Conservation (phyloP, 2,113 vertebrate genomes). For the Neodon shergylaensis region DNA sequence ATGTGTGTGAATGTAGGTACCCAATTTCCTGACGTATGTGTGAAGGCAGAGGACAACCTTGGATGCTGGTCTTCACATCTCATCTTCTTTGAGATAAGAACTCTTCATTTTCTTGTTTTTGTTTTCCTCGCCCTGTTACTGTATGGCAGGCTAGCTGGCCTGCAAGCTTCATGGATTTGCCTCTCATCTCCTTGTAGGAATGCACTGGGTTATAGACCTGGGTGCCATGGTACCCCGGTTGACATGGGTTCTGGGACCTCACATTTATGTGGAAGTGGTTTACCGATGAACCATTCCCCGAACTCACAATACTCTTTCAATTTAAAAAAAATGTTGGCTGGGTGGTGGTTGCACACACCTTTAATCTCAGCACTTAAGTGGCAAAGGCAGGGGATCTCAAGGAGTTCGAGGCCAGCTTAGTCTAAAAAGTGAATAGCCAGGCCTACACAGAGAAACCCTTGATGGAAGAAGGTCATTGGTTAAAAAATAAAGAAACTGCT, state of each 20-base stretch:
- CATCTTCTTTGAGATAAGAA: not conserved
- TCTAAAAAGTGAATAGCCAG: too few species aligned
- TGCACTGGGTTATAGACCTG: not conserved
- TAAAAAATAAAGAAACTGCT: too few species aligned
- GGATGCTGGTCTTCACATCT: not conserved
- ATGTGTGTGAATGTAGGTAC: not conserved
- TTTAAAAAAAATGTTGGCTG: not conserved
- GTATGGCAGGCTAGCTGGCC: not conserved
- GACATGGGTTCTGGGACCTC: not conserved
- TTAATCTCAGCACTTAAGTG: too few species aligned
- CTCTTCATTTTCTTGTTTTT: not conserved
- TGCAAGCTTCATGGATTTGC: not conserved
- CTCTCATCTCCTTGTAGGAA: not conserved
- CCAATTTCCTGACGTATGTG: not conserved
- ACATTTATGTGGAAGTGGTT: not conserved
- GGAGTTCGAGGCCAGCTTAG: too few species aligned
- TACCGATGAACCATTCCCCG: not conserved
- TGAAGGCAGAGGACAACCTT: not conserved
- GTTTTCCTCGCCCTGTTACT: not conserved
- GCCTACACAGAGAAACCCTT: too few species aligned
- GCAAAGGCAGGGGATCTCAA: too few species aligned
- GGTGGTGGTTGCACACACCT: too few species aligned
- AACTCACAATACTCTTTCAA: not conserved
- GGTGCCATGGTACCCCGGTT: not conserved
- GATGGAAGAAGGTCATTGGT: too few species aligned